Percentiles rank a stretch among this genome's conserved stretches.
Evolutionary conservation across 2,113 vertebrate species (phyloP).

Genomic region (Rafetus swinhoei): DNA sequence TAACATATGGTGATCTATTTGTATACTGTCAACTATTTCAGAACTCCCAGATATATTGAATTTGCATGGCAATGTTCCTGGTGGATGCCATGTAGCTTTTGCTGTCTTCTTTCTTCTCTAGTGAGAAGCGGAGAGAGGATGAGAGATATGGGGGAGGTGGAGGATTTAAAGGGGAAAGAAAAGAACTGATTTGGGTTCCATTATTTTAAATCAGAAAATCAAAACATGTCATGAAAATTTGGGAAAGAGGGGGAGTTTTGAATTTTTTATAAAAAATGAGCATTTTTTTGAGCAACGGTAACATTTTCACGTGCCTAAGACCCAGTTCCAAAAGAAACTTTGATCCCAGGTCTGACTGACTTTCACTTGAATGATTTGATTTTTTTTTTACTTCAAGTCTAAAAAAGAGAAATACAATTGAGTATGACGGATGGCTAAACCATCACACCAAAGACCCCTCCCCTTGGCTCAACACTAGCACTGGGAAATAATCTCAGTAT

Average conservation of each 20-base stretch:
- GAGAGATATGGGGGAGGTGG: neutral
- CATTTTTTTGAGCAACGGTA: neutral
- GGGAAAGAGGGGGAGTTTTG: neutral
- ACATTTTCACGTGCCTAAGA: neutral
- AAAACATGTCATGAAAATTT: neutral
- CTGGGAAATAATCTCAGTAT: neutral
- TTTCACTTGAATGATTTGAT: neutral
- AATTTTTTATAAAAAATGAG: neutral
- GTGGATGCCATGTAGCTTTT: neutral
- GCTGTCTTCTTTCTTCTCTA: neutral
- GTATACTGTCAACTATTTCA: neutral
- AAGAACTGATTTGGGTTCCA: neutral
- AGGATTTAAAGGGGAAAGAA: neutral
- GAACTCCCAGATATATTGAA: neutral
- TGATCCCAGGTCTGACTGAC: neutral
- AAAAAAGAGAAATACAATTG: rapidly evolving
- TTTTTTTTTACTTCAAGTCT: neutral
- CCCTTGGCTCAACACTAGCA: neutral
- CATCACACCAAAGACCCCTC: rapidly evolving
- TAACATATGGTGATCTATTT: neutral
- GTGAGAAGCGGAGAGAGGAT: neutral
- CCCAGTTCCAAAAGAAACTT: neutral
- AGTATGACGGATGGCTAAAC: neutral
- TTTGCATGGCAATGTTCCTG: neutral
- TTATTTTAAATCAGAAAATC: neutral